These are phyloP conservation scores for Drosophila ananassae DNA, from an alignment of 1,140 invertebrate genomes.

Conservation along the genomic window DNA sequence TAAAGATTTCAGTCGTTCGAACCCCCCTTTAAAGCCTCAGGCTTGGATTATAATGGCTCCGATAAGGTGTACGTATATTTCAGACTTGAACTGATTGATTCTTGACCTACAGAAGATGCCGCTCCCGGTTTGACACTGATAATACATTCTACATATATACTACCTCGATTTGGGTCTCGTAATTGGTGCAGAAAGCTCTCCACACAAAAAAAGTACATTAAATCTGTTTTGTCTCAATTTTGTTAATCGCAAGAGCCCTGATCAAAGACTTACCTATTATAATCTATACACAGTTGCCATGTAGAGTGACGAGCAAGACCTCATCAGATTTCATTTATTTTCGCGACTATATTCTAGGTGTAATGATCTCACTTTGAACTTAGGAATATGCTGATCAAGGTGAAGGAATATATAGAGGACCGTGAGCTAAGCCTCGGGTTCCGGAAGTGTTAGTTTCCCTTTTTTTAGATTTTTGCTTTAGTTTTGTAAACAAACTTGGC, in stretches of 20 bases:
- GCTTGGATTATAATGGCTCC: neutral
- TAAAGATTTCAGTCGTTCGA: slow-evolving; percentile 55
- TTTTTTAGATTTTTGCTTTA: slow-evolving; percentile 11
- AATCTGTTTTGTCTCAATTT: slow-evolving; percentile 3
- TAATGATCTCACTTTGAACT: slow-evolving; percentile 43
- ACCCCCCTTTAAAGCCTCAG: slow-evolving; percentile 62
- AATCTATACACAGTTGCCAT: slow-evolving; percentile 37
- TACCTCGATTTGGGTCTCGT: slow-evolving; percentile 43
- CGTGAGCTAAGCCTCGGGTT: slow-evolving; percentile 7
- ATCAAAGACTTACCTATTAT: slow-evolving; percentile 24
- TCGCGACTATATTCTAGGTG: slow-evolving; percentile 16
- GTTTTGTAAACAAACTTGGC: slow-evolving; percentile 23
- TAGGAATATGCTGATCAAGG: slow-evolving; percentile 33
- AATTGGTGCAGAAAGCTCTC: slow-evolving; percentile 75
- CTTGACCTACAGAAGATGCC: slow-evolving; percentile 78
- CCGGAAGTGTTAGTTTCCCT: slow-evolving; percentile 31
- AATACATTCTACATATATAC: slow-evolving; percentile 28
- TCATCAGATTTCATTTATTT: slow-evolving; percentile 9
- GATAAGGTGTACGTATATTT: slow-evolving; percentile 35
- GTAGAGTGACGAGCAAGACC: slow-evolving; percentile 15
- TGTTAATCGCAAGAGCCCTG: slow-evolving; percentile 42
- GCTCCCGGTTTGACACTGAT: slow-evolving; percentile 48
- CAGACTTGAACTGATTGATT: slow-evolving; percentile 72
- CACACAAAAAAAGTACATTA: slow-evolving; percentile 22
- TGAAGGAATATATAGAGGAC: slow-evolving; percentile 38